Base-by-base conservation (phyloP, 1,140 invertebrate species). In the Argopecten irradians region DNA sequence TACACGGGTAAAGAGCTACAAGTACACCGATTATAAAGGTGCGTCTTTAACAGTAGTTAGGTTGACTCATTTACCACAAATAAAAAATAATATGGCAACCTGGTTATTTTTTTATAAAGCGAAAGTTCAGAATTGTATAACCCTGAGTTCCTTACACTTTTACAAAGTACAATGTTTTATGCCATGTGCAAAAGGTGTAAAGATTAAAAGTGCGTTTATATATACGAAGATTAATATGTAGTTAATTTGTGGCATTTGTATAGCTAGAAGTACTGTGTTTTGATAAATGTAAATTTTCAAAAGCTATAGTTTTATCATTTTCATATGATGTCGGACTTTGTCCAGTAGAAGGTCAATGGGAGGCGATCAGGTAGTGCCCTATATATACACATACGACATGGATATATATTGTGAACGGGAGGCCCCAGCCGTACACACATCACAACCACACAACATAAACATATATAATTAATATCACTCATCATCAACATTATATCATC, bases 371-470 rank as follows among this genome's bases (percentile, higher is more conserved):
- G 55, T 71, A 71, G 55, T 71, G 55, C 28, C 55, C n/a, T n/a
- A 71, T 71, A 71, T 71, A 28, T 71, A 71, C n/a, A 71, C 28
- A 71, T 11, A n/a, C 22, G 22, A 71, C 28, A 71, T n/a, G 28
- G 55, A 71, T 71, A 71, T 71, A 71, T 71, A 71, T 71, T 71
- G 55, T 71, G 55, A 71, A 71, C 55, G 55, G 28, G 55, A 71
- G 55, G 22, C 55, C 55, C 55, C 55, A n/a, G 55, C 55, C 55
- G n/a, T 28, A 71, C 55, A 71, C 13, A 46, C 43, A 46, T 46
- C 55, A 71, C 55, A 71, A 71, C 22, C 55, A 71, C 55, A 71
- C 22, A 71, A 71, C 55, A 71, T 71, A 28, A 71, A 46, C 1
- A 71, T n/a, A 71, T 71, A 28, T 0, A 71, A 71, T 71, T 71